Base-by-base conservation (phyloP, 2,113 vertebrate genomes). In the Oceanodroma tethys region DNA sequence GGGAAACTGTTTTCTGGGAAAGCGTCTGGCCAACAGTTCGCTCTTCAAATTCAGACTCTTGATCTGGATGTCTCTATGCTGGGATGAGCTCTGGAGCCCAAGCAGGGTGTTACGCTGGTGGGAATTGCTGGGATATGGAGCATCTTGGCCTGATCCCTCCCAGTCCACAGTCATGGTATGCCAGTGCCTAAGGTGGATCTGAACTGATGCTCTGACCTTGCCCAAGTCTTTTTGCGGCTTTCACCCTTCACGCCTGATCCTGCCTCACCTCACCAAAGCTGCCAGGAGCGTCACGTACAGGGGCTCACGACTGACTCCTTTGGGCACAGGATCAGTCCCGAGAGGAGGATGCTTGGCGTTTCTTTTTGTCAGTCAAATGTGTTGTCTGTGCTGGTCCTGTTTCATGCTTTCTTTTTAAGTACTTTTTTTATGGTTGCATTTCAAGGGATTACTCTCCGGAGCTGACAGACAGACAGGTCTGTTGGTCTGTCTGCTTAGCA, bases 391-490 rank as follows among this genome's bases (percentile, higher is more conserved):
- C 65, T 12, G 14, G 19, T 36, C 56, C 47, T 2, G 5, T 71
- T 40, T 36, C 59, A 58, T 27, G 23, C 60, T 71, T 91, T 60
- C 68, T 60, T 60, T 75, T 74, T 26, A 67, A 90, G 74, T 2
- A 32, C 32, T 25, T 5, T 73, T 87, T 60, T 82, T 20, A 56
- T 74, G 43, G 80, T 53, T 86, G 20, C 55, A 32, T 71, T 80
- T 88, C 36, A 38, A n/a, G 78, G 91, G 92, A 79, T 89, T 86
- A 71, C 84, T 26, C 40, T 50, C 38, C 0, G 0, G 74, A 82
- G 66, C 70, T 80, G 87, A 82, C 84, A 94, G 59, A 58, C 81
- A 84, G 84, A 78, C 81, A 90, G 78, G 43, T 92, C 89, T 78
- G 83, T 73, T 19, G 3, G 59, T 95, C 78, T 78, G 62, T 68